Conservation (phyloP, 2,113 vertebrate genomes). For the Ivindomyrus marchei region DNA sequence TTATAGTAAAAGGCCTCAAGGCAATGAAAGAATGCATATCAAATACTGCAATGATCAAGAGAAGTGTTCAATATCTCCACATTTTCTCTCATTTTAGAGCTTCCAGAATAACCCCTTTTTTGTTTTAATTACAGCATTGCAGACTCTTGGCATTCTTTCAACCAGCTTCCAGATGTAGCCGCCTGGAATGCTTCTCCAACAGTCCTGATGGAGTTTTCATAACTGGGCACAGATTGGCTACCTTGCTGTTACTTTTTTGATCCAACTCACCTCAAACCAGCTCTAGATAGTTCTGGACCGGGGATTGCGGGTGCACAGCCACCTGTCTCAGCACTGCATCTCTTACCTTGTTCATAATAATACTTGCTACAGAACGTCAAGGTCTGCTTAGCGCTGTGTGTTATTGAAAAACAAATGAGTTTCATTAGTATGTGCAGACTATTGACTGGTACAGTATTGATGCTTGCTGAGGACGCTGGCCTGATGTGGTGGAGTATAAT, state of each 20-base stretch:
- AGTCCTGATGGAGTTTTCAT: not conserved
- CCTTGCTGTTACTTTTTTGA: not conserved
- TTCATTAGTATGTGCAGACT: not conserved
- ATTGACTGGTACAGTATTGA: not conserved
- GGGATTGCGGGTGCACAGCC: not conserved
- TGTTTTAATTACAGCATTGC: not conserved
- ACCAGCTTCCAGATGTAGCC: not conserved
- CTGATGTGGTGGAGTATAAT: not conserved
- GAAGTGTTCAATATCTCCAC: not conserved
- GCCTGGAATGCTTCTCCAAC: not conserved
- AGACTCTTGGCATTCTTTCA: not conserved
- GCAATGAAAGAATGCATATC: not conserved
- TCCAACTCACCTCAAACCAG: not conserved
- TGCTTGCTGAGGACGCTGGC: not conserved
- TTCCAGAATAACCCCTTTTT: not conserved
- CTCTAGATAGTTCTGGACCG: not conserved
- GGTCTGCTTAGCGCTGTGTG: not conserved
- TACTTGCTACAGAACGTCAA: not conserved
- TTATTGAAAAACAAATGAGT: not conserved
- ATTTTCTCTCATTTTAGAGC: not conserved
- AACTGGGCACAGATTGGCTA: not conserved
- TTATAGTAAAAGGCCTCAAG: not conserved
- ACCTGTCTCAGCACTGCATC: not conserved
- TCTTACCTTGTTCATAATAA: not conserved
- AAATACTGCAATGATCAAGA: not conserved